These are phyloP conservation scores for Theretra japonica DNA, from an alignment of 2,888 invertebrate species.

Conservation along the genomic window DNA sequence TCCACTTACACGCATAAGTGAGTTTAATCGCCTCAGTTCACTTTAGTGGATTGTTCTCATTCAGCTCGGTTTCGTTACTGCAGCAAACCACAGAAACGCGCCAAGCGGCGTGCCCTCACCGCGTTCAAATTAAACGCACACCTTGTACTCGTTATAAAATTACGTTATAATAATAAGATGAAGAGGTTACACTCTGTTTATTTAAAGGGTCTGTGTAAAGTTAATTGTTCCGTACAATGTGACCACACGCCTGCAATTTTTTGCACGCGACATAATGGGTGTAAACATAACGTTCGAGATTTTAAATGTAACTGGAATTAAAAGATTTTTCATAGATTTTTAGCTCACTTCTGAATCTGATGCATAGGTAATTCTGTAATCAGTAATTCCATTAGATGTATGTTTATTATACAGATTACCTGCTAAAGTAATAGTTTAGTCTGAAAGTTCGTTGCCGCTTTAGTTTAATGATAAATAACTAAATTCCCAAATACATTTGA, in stretches of 20 bases:
- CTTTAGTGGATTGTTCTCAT: slow-evolving; percentile 10
- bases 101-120: slow-evolving; percentile 30
- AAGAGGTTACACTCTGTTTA: slow-evolving; percentile 62
- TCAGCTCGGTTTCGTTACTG: slow-evolving; percentile 10
- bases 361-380: too few relatives aligned
- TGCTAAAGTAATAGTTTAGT: too few relatives aligned
- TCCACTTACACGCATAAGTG: slow-evolving; percentile 6
- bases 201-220: slow-evolving; percentile 67
- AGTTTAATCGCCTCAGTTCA: slow-evolving; percentile 2
- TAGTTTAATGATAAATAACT: too few relatives aligned
- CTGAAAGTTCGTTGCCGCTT: too few relatives aligned
- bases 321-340: too few relatives aligned
- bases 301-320: too few relatives aligned
- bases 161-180: slow-evolving; percentile 60
- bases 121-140: slow-evolving; percentile 63
- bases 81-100: slow-evolving; percentile 15
- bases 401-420: too few relatives aligned
- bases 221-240: slow-evolving; percentile 63
- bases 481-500: too few relatives aligned
- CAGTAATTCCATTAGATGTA: too few relatives aligned
- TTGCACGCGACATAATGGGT: slow-evolving; percentile 31
- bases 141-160: slow-evolving; percentile 63
- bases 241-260: slow-evolving; percentile 35
- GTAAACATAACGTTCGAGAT: too few relatives aligned
- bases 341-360: too few relatives aligned